Evolutionary conservation across 2,888 invertebrate species (phyloP).

Genomic region (Cordilura impudica): DNA sequence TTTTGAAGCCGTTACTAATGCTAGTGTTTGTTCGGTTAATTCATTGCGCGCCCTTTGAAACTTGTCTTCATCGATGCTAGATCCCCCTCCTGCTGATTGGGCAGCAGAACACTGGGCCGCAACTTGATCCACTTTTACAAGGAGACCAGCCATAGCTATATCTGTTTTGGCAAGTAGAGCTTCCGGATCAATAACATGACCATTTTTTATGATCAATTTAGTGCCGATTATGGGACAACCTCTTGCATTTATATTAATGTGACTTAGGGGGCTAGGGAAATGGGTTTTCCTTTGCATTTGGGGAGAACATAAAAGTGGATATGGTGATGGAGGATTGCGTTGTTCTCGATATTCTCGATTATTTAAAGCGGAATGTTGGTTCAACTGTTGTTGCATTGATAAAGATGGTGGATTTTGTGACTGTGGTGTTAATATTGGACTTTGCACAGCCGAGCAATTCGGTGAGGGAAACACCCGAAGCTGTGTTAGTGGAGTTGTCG

Average conservation of each 20-base stretch:
- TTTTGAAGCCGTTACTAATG: slow-evolving; percentile 90
- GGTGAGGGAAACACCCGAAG: slow-evolving; percentile 78
- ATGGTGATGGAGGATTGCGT: slow-evolving; percentile 75
- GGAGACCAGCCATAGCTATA: slow-evolving; percentile 83
- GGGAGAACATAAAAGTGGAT: slow-evolving; percentile 80
- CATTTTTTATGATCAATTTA: slow-evolving; percentile 79
- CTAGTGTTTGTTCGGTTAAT: slow-evolving; percentile 87
- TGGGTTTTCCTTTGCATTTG: slow-evolving; percentile 79
- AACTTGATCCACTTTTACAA: slow-evolving; percentile 84
- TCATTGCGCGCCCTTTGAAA: slow-evolving; percentile 88
- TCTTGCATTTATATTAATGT: slow-evolving; percentile 19
- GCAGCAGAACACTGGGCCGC: slow-evolving; percentile 86
- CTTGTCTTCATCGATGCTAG: slow-evolving; percentile 86
- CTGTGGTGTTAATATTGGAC: slow-evolving; percentile 78
- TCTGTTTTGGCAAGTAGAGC: slow-evolving; percentile 84
- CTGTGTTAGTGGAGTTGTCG: slow-evolving; percentile 76
- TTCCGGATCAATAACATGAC: slow-evolving; percentile 81
- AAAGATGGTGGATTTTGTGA: slow-evolving; percentile 25
- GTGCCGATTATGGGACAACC: slow-evolving; percentile 61
- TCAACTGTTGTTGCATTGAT: slow-evolving; percentile 38
- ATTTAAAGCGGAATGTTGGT: slow-evolving; percentile 65
- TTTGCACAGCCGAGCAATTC: slow-evolving; percentile 76
- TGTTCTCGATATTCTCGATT: slow-evolving; percentile 79
- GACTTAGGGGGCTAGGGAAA: slow-evolving; percentile 40
- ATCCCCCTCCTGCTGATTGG: slow-evolving; percentile 86